Evolutionary conservation across 2,797 vertebrate genomes (phyloP).

Genomic region (Pipistrellus pipistrellus): DNA sequence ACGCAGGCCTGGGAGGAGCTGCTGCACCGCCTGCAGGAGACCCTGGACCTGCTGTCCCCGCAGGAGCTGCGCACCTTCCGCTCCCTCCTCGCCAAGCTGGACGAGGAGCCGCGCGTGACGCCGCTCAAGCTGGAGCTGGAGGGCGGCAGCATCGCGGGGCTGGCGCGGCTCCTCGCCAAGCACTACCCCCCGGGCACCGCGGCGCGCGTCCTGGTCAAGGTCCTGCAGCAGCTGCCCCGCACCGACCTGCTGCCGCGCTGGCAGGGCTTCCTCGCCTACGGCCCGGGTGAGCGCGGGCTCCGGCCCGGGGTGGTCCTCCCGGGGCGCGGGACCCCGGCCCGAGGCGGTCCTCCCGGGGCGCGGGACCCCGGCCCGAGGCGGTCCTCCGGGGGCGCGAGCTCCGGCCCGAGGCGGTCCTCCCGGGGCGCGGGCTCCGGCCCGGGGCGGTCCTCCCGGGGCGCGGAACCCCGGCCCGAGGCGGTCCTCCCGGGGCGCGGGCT

Average conservation of each 20-base stretch:
- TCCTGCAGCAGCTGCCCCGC: constrained; percentile 1
- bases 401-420: too few species aligned
- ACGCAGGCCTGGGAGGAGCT: neutral
- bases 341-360: neutral
- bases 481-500: neutral
- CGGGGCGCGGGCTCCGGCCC: too few species aligned
- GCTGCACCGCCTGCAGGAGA: neutral
- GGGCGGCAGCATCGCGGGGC: neutral
- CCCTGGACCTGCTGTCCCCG: neutral
- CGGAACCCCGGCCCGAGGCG: neutral
- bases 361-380: too few species aligned
- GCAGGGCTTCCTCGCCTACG: neutral
- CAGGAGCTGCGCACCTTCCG: constrained; percentile 54
- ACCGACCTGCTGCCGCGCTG: constrained; percentile 33
- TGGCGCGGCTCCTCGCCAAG: neutral
- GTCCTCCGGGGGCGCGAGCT: too few species aligned
- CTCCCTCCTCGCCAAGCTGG: neutral
- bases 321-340: too few species aligned
- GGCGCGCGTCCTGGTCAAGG: neutral
- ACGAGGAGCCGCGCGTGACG: constrained; percentile 34
- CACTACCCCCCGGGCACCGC: neutral
- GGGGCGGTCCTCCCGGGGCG: too few species aligned
- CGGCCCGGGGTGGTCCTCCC: too few species aligned
- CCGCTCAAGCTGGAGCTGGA: constrained; percentile 43
- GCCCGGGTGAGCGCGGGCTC: neutral